Conservation (phyloP, 2,797 vertebrate genomes). For the Coendou prehensilis region DNA sequence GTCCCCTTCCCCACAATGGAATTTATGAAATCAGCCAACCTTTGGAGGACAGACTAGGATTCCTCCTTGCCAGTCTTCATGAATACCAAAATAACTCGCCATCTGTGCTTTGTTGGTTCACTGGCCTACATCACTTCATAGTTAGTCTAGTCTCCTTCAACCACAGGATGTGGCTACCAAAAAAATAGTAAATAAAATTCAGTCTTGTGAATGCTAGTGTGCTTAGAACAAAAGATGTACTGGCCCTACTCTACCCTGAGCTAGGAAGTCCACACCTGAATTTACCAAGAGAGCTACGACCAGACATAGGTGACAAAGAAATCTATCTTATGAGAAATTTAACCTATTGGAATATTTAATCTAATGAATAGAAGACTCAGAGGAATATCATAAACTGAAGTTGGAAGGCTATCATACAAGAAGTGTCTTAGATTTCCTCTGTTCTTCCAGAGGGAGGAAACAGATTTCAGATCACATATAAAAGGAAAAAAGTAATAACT, state of each 20-base stretch:
- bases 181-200: neutral
- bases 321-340: neutral
- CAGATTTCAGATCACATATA: slow-evolving; percentile 12
- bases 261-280: neutral
- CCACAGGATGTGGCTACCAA: neutral
- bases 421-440: neutral
- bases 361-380: neutral
- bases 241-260: neutral
- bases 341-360: neutral
- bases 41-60: neutral
- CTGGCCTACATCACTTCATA: neutral
- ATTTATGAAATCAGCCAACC: neutral
- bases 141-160: neutral
- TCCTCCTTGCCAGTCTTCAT: neutral
- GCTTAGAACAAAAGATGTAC: neutral
- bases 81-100: neutral
- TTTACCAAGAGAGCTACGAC: neutral
- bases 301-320: neutral
- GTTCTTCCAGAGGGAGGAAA: neutral
- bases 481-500: neutral
- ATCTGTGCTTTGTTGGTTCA: neutral
- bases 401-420: neutral
- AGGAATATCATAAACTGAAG: neutral
- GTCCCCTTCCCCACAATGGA: neutral
- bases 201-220: neutral